Percentiles rank a stretch among this genome's conserved stretches.
Conservation (phyloP, 2,797 vertebrate species). For the Labroides dimidiatus region DNA sequence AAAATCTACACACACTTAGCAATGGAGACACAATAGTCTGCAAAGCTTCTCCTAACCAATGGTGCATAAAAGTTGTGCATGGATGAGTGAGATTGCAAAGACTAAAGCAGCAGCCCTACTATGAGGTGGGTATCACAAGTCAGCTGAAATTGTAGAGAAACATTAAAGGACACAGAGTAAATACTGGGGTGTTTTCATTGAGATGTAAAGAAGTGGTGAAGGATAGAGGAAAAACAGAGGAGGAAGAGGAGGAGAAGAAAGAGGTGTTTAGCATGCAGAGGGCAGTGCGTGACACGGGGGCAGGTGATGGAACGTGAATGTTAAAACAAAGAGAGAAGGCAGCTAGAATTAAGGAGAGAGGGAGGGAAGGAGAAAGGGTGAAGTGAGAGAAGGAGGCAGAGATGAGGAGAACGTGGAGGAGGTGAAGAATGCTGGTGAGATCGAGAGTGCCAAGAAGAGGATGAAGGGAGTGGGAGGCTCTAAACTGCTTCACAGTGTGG, state of each 20-base stretch:
- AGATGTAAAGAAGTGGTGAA: conserved; percentile 20
- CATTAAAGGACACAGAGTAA: neutral
- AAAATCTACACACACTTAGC: conserved; percentile 22
- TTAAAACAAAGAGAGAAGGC: conserved; percentile 52
- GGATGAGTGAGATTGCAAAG: conserved; percentile 7
- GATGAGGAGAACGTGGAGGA: conserved; percentile 59
- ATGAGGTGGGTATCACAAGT: neutral
- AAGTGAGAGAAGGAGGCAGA: conserved; percentile 46
- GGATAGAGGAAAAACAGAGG: conserved; percentile 20
- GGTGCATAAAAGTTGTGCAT: conserved; percentile 2
- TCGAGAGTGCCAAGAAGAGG: conserved; percentile 26
- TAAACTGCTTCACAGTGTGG: conserved; percentile 36
- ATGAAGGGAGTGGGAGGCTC: conserved; percentile 51
- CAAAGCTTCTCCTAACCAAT: conserved; percentile 4
- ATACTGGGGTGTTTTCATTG: conserved; percentile 6
- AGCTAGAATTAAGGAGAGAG: conserved; percentile 25
- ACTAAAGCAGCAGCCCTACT: neutral
- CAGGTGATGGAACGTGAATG: conserved; percentile 71
- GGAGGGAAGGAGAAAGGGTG: conserved; percentile 31
- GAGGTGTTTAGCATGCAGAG: conserved; percentile 58
- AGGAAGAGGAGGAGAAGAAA: conserved; percentile 32
- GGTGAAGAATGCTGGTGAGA: conserved; percentile 65
- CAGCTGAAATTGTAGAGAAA: neutral
- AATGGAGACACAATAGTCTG: conserved; percentile 10
- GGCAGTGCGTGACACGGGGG: conserved; percentile 60